A percentile compares a stretch with the other conserved stretches of the same genome.
Conservation (phyloP, 2,888 invertebrate species). For the Noctua comes region DNA sequence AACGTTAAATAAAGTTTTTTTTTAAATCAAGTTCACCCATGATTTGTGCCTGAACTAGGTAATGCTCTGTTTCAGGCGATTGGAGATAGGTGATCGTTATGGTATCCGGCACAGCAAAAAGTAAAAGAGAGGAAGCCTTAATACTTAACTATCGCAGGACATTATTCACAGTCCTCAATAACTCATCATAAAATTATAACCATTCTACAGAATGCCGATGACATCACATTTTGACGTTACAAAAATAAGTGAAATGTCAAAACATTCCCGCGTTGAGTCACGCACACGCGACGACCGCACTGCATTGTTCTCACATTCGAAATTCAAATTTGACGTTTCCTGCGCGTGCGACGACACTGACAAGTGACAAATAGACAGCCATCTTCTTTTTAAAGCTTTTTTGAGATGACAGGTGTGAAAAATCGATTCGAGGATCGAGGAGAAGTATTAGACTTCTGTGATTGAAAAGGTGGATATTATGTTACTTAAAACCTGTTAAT, state of each 20-base stretch:
- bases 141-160: background rate
- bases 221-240: conserved; percentile 51
- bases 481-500: conserved; percentile 55
- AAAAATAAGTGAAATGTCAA: conserved; percentile 67
- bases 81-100: background rate
- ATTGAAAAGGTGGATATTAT: conserved; percentile 44
- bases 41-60: too few species aligned
- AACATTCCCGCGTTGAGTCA: conserved; percentile 68
- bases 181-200: conserved; percentile 40
- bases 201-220: conserved; percentile 46
- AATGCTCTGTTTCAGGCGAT: too few species aligned
- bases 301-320: conserved; percentile 72
- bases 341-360: conserved; percentile 73
- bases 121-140: background rate
- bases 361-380: conserved; percentile 76
- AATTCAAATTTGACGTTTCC: conserved; percentile 80
- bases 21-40: too few species aligned
- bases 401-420: conserved; percentile 70
- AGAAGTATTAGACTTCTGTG: conserved; percentile 35
- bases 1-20: too few species aligned
- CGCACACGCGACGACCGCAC: conserved; percentile 56
- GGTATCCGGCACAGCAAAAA: background rate
- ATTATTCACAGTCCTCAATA: conserved; percentile 18
- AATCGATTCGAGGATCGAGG: conserved; percentile 47
- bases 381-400: conserved; percentile 61